Conservation (phyloP, 2,113 vertebrate species). For the Empidonax alnorum region DNA sequence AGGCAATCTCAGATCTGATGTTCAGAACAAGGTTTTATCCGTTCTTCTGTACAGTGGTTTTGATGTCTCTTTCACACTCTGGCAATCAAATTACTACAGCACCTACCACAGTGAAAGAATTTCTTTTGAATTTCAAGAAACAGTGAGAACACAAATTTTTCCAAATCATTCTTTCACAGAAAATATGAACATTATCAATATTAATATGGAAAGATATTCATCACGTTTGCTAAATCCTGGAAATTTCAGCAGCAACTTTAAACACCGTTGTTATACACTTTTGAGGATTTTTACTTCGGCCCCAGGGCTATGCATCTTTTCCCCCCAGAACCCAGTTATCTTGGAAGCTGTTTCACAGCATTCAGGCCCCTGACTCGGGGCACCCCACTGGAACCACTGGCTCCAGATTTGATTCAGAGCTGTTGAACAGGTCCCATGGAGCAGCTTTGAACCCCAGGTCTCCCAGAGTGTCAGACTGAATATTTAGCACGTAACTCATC, state of each 20-base stretch:
- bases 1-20: not conserved
- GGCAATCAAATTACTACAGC: not conserved
- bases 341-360: not conserved
- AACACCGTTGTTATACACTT: not conserved
- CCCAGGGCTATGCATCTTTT: not conserved
- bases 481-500: not conserved
- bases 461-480: not conserved
- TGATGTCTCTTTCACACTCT: not conserved
- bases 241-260: not conserved
- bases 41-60: not conserved
- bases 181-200: not conserved
- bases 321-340: not conserved
- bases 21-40: not conserved
- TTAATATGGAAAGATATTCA: not conserved
- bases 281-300: not conserved
- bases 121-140: not conserved
- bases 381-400: not conserved
- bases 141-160: accelerated
- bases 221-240: not conserved
- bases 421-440: not conserved
- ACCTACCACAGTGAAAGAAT: not conserved
- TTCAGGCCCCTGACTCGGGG: not conserved
- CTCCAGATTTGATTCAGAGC: not conserved
- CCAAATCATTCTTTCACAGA: not conserved
- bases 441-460: not conserved